Evolutionary conservation across 2,888 invertebrate species (phyloP), one percentile per base, ranked within the genome.

Genomic region (Kryphioiulus occultus): DNA sequence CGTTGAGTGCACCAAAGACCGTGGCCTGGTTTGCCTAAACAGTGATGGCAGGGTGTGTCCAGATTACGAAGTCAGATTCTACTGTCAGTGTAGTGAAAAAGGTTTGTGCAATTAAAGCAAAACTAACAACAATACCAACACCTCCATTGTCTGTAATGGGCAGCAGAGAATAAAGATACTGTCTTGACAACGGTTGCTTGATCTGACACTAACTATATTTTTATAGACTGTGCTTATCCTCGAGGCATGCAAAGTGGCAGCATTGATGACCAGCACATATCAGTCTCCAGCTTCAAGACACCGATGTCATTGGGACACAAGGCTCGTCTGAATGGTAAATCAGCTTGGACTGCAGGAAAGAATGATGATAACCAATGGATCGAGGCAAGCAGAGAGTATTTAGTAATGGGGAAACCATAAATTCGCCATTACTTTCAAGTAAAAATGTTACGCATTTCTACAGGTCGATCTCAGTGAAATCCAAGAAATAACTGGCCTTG

Each of bases 401-500:
- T 42, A 39, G 5, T 4, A 12, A 39, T 39, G 5, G 39, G 26
- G 68, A 2, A n/a, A 59, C 26, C 10, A 26, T 2, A 68, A 26
- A 10, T 30, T 85, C n/a, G 17, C 39, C 2, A 78, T 83, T 68
- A 0, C 17, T 17, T 59, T 35, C 9, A 26, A 35, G 35, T 26
- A 12, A 12, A 59, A 9, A 22, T 26, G 1, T 68, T 68, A 59
- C n/a, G n/a, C 19, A 59, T n/a, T n/a, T n/a, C 7, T 53, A 26
- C 32, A 86, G 91, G 90, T 91, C 32, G 91, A 91, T 85, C 90
- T 92, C 26, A 89, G 89, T 32, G 89, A 90, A 39, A 88, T 90
- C 15, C 90, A 90, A 89, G 89, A 91, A 88, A 90, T 92, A 59
- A 91, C 92, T 7, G 92, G 92, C 10, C 89, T 92, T 10, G 89